Base-by-base conservation (phyloP, 2,888 invertebrate species). In the Perizoma affinitatum region DNA sequence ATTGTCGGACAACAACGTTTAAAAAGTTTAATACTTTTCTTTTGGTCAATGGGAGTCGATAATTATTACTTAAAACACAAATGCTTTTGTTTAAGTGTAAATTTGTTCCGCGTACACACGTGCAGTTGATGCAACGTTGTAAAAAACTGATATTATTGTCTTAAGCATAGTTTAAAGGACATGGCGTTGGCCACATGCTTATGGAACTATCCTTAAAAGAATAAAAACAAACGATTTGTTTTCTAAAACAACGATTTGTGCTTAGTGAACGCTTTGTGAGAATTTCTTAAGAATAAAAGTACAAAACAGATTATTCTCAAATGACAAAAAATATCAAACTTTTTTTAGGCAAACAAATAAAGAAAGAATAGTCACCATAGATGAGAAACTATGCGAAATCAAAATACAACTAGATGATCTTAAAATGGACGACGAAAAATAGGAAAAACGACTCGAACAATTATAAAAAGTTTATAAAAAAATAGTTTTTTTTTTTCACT, bases 151-250 rank as follows among this genome's bases (percentile, higher is more conserved):
- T 22, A 22, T n/a, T 22, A 22, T 22, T 22, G 22, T 22, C 22
- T 22, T 22, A 22, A 2, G 3, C 22, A 22, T 22, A 22, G 22
- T 35, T 22, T 43, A 9, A 48, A 40, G 54, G 40, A 35, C 38
- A 40, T 47, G 36, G 7, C 33, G 34, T 36, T 51, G 10, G 51
- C 63, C 68, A 67, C 61, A 62, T 69, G 67, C 61, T 62, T 38
- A 66, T 59, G 43, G 58, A 68, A 68, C 68, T 61, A 48, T 66
- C 59, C 6, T 54, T 34, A 5, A 41, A 50, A 52, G 35, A 45
- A 57, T n/a, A 9, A 8, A 41, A 43, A 54, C 38, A 59, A 49
- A 38, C 1, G 40, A 10, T 48, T 60, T 47, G 47, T 46, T 49
- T 35, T 9, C 22, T 8, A 41, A 50, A 51, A 64, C 53, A 58